These are phyloP conservation scores for Calliopsis andreniformis DNA, from an alignment of 1,140 invertebrate species.

Conservation along the genomic window DNA sequence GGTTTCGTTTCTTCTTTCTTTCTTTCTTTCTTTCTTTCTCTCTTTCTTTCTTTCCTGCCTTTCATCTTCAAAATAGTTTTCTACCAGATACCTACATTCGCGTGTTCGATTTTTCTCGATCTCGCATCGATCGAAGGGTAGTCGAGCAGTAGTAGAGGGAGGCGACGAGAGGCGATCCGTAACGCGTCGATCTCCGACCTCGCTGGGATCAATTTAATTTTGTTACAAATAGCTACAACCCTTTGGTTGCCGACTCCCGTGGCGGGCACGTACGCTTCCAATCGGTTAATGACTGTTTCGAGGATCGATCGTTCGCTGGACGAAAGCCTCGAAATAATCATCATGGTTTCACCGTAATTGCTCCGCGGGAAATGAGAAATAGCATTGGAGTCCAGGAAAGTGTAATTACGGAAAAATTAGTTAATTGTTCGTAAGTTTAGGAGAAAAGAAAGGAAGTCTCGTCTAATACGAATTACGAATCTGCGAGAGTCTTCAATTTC, in stretches of 20 bases:
- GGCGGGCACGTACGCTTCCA: slow-evolving; percentile 61
- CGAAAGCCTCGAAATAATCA: slow-evolving; percentile 62
- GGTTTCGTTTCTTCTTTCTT: slow-evolving; percentile 67
- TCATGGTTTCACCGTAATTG: slow-evolving; percentile 65
- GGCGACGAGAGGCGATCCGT: slow-evolving; percentile 51
- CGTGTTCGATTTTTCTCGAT: slow-evolving; percentile 1
- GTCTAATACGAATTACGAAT: too few relatives aligned
- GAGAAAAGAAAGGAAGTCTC: too few relatives aligned
- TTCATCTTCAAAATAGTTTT: too few relatives aligned
- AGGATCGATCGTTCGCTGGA: slow-evolving; percentile 58
- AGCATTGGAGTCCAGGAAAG: slow-evolving; percentile 22
- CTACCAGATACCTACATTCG: too few relatives aligned
- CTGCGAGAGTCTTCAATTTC: too few relatives aligned
- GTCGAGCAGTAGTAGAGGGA: slow-evolving; percentile 31
- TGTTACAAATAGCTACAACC: slow-evolving; percentile 61
- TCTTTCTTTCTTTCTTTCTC: slow-evolving; percentile 25
- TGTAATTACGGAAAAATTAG: slow-evolving; percentile 62
- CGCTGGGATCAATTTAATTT: slow-evolving; percentile 63
- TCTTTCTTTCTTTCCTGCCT: slow-evolving; percentile 12
- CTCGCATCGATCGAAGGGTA: neutral
- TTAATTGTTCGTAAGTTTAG: slow-evolving; percentile 58
- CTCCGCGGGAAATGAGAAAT: slow-evolving; percentile 64
- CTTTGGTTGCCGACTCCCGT: slow-evolving; percentile 53
- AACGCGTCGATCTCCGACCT: slow-evolving; percentile 52
- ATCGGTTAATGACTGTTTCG: slow-evolving; percentile 66